These are phyloP conservation scores for Coreoperca whiteheadi DNA, from an alignment of 2,113 vertebrate species.

Conservation along the genomic window DNA sequence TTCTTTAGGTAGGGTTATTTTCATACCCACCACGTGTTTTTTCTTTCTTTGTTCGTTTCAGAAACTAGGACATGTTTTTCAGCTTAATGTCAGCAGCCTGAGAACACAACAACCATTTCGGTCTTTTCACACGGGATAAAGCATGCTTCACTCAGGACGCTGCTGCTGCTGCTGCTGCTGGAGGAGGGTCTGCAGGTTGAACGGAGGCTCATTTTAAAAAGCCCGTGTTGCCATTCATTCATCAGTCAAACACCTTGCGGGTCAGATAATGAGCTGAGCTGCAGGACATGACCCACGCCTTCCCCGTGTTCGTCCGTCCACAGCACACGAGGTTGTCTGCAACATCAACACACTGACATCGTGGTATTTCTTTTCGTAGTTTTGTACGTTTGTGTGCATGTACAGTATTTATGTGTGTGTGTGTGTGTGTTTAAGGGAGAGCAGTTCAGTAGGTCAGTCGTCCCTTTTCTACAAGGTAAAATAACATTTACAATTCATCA, in stretches of 20 bases:
- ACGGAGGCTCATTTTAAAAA: constrained; percentile 11
- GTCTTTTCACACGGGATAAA: constrained; percentile 23
- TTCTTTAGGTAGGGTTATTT: background rate
- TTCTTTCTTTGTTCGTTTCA: background rate
- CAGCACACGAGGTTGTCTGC: background rate
- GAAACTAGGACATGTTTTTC: constrained; percentile 26
- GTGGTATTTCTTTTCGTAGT: background rate
- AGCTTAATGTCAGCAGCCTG: background rate
- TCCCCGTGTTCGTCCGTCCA: background rate
- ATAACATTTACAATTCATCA: background rate
- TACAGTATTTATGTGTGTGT: background rate
- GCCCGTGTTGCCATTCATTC: constrained; percentile 1
- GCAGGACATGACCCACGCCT: background rate
- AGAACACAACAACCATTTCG: background rate
- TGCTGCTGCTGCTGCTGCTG: background rate
- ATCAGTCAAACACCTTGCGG: background rate
- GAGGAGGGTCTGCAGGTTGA: background rate
- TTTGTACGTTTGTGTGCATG: background rate
- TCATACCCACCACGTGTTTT: background rate
- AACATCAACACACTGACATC: background rate
- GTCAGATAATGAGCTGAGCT: constrained; percentile 31
- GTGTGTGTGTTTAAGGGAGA: background rate
- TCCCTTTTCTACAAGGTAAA: accelerated
- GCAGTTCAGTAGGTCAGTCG: background rate
- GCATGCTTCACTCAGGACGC: background rate